A percentile compares a stretch with the other conserved stretches of the same genome.
These are phyloP conservation scores for Tokudaia muenninki DNA, from an alignment of 2,797 vertebrate species.

Conservation along the genomic window DNA sequence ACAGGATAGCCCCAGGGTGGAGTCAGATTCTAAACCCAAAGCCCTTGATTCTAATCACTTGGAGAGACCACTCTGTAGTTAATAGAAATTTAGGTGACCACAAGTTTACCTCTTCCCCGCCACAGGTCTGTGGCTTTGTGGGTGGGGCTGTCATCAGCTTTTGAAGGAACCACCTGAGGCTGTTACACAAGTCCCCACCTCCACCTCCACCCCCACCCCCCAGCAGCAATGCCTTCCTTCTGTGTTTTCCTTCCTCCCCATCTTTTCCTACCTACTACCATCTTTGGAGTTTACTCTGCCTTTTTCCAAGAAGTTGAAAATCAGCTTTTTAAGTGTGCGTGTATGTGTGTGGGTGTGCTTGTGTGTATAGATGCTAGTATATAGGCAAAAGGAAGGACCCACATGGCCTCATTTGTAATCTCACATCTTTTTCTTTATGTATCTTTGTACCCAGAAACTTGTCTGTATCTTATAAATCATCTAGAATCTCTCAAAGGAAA, in stretches of 20 bases:
- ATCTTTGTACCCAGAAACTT: conserved; percentile 30
- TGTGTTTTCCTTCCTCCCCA: accelerated
- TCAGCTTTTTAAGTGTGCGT: background rate
- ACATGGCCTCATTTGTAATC: background rate
- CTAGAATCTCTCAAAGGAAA: conserved; percentile 38
- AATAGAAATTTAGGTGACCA: background rate
- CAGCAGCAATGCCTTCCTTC: background rate
- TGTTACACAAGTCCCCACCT: background rate
- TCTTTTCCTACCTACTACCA: background rate
- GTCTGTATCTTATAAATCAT: conserved; percentile 27
- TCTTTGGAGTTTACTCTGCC: background rate
- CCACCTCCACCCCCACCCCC: background rate
- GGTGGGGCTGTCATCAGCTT: background rate
- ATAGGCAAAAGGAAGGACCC: background rate
- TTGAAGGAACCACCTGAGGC: background rate
- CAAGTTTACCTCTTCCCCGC: background rate
- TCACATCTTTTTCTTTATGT: background rate
- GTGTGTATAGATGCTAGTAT: background rate
- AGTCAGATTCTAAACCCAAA: background rate
- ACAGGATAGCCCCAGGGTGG: background rate
- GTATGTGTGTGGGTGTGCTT: background rate
- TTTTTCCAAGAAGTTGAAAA: background rate
- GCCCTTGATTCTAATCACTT: background rate
- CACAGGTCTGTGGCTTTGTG: background rate
- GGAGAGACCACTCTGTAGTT: background rate